Evolutionary conservation across 2,797 vertebrate species (phyloP).

Genomic region (Chaetodon trifasciatus): DNA sequence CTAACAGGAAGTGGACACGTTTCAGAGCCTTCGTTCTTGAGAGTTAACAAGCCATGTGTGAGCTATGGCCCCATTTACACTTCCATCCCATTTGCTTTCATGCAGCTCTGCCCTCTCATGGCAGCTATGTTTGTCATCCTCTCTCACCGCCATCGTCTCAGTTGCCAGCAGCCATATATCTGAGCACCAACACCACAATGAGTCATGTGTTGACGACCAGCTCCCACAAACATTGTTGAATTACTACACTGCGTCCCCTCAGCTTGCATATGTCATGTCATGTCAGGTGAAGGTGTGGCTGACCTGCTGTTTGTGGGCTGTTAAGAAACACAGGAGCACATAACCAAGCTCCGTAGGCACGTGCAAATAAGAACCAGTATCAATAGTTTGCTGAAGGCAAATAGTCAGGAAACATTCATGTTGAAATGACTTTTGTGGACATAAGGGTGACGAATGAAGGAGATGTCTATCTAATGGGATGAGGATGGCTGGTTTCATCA

Average conservation of each 20-base stretch:
- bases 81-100: background rate
- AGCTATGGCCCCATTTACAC: conserved; percentile 1
- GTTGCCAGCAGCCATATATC: background rate
- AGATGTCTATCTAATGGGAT: background rate
- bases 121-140: background rate
- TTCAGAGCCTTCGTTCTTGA: background rate
- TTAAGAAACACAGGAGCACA: background rate
- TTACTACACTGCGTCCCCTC: background rate
- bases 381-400: background rate
- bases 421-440: background rate
- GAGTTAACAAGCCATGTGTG: conserved; percentile 9
- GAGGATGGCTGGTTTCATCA: background rate
- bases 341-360: background rate
- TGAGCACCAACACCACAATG: background rate
- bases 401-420: background rate
- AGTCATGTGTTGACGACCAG: background rate
- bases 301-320: background rate
- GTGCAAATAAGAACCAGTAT: background rate
- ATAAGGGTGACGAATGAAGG: background rate
- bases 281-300: background rate
- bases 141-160: background rate
- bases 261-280: background rate
- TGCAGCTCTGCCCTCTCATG: background rate
- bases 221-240: background rate
- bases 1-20: background rate